Conservation (phyloP, 2,888 invertebrate species). For the Anticlea derivata region DNA sequence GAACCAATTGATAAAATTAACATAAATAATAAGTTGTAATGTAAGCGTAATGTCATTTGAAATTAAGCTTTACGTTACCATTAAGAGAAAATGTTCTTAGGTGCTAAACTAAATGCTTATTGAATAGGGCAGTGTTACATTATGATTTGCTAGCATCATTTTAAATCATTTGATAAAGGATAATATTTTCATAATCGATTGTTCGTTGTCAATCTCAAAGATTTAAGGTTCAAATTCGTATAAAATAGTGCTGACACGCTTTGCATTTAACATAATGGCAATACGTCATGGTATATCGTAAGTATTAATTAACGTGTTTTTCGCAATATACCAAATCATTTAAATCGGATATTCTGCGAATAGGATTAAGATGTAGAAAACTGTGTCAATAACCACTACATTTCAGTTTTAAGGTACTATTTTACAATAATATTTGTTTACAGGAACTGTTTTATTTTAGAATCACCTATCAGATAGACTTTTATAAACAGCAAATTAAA, state of each 20-base stretch:
- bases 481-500: constrained; percentile 19
- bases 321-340: constrained; percentile 1
- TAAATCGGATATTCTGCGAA: neutral
- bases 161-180: constrained; percentile 9
- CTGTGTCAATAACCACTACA: neutral
- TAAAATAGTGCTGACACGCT: too few species aligned
- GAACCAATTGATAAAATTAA: neutral
- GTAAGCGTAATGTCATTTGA: neutral
- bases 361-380: neutral
- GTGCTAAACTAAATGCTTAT: constrained; percentile 15
- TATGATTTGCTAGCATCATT: neutral
- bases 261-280: too few species aligned
- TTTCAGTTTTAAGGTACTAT: constrained; percentile 2
- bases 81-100: constrained; percentile 7
- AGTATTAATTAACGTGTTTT: neutral
- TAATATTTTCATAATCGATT: too few species aligned
- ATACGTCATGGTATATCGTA: too few species aligned
- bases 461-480: constrained; percentile 18
- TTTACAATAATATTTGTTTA: constrained; percentile 29
- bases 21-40: neutral
- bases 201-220: too few species aligned
- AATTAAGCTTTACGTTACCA: constrained; percentile 1
- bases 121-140: constrained; percentile 6
- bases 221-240: too few species aligned
- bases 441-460: constrained; percentile 33